These are phyloP conservation scores for Scleropages formosus DNA, from an alignment of 2,797 vertebrate species.

Conservation along the genomic window DNA sequence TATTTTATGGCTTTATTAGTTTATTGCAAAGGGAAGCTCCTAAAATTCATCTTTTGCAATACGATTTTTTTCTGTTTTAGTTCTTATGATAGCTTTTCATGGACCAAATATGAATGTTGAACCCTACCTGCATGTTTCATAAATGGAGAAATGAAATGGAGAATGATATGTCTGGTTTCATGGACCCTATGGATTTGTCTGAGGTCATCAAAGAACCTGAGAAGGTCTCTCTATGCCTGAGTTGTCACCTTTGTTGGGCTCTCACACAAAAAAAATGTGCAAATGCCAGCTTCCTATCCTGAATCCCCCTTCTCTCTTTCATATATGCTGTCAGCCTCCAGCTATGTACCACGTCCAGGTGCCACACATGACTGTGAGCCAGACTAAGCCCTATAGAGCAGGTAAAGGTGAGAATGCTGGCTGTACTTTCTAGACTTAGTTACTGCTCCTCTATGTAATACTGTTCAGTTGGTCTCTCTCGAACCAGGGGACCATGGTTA, in stretches of 20 bases:
- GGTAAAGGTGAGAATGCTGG: constrained; percentile 96
- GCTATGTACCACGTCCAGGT: constrained; percentile 95
- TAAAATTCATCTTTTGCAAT: constrained; percentile 8
- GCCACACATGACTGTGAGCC: constrained; percentile 95
- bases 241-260: too few species aligned
- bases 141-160: not conserved
- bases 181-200: not conserved
- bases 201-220: too few species aligned
- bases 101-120: constrained; percentile 6
- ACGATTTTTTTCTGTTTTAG: constrained; percentile 6
- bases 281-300: not conserved
- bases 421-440: constrained; percentile 15
- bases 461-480: too few species aligned
- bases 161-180: too few species aligned
- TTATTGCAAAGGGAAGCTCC: constrained; percentile 17
- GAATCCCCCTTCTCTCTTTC: constrained; percentile 21
- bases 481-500: too few species aligned
- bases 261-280: too few species aligned
- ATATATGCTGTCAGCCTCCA: constrained; percentile 77
- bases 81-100: not conserved
- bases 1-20: constrained; percentile 28
- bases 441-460: not conserved
- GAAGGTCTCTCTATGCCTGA: too few species aligned
- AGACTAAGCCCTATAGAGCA: constrained; percentile 98
- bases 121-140: constrained; percentile 12